A percentile compares a stretch with the other conserved stretches of the same genome.
These are phyloP conservation scores for Rhinatrema bivittatum DNA, from an alignment of 2,797 vertebrate genomes.

Conservation along the genomic window DNA sequence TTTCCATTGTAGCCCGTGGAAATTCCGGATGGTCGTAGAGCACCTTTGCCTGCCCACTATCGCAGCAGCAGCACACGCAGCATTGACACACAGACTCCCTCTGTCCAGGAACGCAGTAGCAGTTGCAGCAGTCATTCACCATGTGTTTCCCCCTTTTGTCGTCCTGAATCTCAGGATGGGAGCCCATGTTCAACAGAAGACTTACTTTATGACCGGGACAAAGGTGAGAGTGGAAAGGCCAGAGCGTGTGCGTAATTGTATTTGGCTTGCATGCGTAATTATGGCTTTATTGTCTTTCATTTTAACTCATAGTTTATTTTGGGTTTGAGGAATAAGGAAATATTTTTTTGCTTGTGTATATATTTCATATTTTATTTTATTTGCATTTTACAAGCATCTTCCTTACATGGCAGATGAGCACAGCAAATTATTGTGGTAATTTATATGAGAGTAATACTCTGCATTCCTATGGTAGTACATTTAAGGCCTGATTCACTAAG, in stretches of 20 bases:
- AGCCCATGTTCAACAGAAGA: conserved; percentile 87
- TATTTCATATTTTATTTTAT: conserved; percentile 46
- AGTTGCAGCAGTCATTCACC: conserved; percentile 80
- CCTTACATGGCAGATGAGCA: conserved; percentile 64
- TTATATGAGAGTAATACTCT: too few relatives aligned
- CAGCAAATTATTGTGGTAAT: conserved; percentile 42
- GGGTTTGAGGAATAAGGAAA: too few relatives aligned
- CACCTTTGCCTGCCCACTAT: conserved; percentile 78
- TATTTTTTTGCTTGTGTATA: conserved; percentile 41
- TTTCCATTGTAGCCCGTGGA: conserved; percentile 77
- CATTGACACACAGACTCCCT: conserved; percentile 87
- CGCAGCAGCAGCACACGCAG: conserved; percentile 69
- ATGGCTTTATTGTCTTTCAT: conserved; percentile 34
- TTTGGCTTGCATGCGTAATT: conserved; percentile 4
- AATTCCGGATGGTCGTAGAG: conserved; percentile 80
- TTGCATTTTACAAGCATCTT: conserved; percentile 65
- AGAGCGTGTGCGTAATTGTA: too few relatives aligned
- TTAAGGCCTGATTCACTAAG: too few relatives aligned
- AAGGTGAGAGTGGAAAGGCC: conserved; percentile 63
- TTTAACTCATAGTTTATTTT: too few relatives aligned
- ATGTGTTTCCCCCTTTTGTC: conserved; percentile 70
- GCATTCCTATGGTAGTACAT: too few relatives aligned
- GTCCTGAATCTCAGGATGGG: conserved; percentile 75
- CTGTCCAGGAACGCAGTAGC: conserved; percentile 80
- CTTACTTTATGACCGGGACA: conserved; percentile 82